phyloP scores from a whole-genome alignment of 2,797 vertebrate genomes.

The Poeciliopsis turneri region DNA sequence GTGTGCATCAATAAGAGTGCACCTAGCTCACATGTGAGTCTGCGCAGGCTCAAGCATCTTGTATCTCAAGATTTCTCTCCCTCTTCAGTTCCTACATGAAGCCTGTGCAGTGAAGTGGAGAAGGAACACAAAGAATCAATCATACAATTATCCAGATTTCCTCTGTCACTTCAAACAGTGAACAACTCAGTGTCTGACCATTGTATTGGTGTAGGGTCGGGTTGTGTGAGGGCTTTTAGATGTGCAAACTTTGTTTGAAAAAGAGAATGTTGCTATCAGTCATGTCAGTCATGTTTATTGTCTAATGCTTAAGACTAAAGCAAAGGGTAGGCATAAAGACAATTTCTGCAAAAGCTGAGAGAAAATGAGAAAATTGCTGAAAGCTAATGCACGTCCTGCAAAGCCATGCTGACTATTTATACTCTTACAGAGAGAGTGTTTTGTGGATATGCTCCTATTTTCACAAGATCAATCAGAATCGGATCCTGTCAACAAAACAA shows the following conservation, averaged over 20 bases:
- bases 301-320: slow-evolving; percentile 33
- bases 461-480: slow-evolving; percentile 35
- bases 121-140: slow-evolving; percentile 78
- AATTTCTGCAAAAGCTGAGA: slow-evolving; percentile 33
- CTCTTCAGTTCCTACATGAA: slow-evolving; percentile 71
- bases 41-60: slow-evolving; percentile 57
- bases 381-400: neutral
- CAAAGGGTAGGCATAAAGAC: slow-evolving; percentile 32
- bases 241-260: slow-evolving; percentile 63
- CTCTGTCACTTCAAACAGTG: slow-evolving; percentile 72
- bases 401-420: neutral
- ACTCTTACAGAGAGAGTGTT: slow-evolving; percentile 24
- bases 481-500: slow-evolving; percentile 36
- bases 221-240: slow-evolving; percentile 57
- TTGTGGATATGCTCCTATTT: slow-evolving; percentile 38
- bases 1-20: slow-evolving; percentile 50
- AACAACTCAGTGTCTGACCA: slow-evolving; percentile 57
- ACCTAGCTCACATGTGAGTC: slow-evolving; percentile 46
- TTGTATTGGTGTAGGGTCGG: slow-evolving; percentile 47
- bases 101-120: slow-evolving; percentile 71
- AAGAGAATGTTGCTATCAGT: slow-evolving; percentile 48
- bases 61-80: slow-evolving; percentile 64
- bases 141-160: slow-evolving; percentile 81
- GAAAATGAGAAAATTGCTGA: slow-evolving; percentile 47
- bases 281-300: slow-evolving; percentile 37